Evolutionary conservation across 2,888 invertebrate species (phyloP).

Genomic region (Augochlorella aurata): DNA sequence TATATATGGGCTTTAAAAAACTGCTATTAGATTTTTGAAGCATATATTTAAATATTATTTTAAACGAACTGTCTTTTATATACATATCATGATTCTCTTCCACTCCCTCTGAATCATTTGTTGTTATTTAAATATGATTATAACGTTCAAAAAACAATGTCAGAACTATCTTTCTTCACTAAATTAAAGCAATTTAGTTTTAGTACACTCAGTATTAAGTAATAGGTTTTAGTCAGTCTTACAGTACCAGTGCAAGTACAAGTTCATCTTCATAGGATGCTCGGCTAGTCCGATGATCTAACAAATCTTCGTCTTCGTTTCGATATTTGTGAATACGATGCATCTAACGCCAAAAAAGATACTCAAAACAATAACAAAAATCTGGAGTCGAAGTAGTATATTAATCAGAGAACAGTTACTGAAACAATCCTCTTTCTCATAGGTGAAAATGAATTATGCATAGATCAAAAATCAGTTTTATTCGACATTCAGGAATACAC

Average conservation of each 20-base stretch:
- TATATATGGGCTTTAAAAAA: neutral
- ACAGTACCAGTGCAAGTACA: neutral
- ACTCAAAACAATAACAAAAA: neutral
- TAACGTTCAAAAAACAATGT: neutral
- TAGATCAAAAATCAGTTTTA: conserved; percentile 11
- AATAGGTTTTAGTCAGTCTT: neutral
- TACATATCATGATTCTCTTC: neutral
- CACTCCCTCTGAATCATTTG: neutral
- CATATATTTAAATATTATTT: neutral
- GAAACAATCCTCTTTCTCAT: neutral
- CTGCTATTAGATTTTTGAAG: neutral
- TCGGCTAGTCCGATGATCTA: neutral
- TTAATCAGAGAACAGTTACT: neutral
- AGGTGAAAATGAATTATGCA: conserved; percentile 14
- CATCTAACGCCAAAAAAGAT: neutral
- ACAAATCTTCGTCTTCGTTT: neutral
- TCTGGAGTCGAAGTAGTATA: neutral
- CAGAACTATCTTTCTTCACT: neutral
- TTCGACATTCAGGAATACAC: neutral
- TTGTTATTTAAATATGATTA: no score
- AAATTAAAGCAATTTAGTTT: neutral
- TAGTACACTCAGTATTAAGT: neutral
- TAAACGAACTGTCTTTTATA: neutral
- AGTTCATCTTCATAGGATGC: neutral
- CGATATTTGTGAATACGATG: neutral